These are phyloP conservation scores for Ostrea edulis DNA, from an alignment of 1,140 invertebrate genomes.

Conservation along the genomic window DNA sequence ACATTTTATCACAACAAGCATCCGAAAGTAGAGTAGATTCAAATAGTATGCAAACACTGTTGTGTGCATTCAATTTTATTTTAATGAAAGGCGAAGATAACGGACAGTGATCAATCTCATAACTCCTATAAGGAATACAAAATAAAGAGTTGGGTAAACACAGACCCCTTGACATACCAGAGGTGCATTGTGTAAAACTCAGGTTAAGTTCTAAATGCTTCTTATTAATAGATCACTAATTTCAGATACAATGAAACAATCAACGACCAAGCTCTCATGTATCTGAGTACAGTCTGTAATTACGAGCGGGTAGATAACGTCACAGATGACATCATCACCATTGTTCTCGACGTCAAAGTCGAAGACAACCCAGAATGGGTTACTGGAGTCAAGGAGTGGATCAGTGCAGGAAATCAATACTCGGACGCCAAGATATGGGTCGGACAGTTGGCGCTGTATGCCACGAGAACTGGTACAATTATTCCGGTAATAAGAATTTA, in stretches of 20 bases:
- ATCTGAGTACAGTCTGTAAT: slow-evolving; percentile 65
- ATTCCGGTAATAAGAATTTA: slow-evolving; percentile 38
- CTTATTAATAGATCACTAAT: no score
- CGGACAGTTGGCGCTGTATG: slow-evolving; percentile 59
- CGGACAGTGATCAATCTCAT: no score
- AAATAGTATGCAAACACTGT: no score
- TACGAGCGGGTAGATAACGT: slow-evolving; percentile 36
- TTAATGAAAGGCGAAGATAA: no score
- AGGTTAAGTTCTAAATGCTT: no score
- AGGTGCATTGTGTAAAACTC: no score
- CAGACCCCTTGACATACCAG: no score
- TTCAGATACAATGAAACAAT: slow-evolving; percentile 56
- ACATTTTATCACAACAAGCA: no score
- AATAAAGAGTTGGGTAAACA: no score
- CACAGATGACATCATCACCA: slow-evolving; percentile 58
- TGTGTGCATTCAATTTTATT: no score
- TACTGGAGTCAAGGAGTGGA: slow-evolving; percentile 56
- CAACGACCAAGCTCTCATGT: slow-evolving; percentile 63
- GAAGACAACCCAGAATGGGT: slow-evolving; percentile 53
- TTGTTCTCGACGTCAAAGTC: slow-evolving; percentile 61
- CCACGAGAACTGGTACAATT: slow-evolving; percentile 34
- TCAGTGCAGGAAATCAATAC: slow-evolving; percentile 65
- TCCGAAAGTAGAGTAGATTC: no score
- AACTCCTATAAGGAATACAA: no score
- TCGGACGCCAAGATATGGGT: slow-evolving; percentile 63